phyloP scores from a whole-genome alignment of 2,113 vertebrate species.

The Tricholaema leucomelas region DNA sequence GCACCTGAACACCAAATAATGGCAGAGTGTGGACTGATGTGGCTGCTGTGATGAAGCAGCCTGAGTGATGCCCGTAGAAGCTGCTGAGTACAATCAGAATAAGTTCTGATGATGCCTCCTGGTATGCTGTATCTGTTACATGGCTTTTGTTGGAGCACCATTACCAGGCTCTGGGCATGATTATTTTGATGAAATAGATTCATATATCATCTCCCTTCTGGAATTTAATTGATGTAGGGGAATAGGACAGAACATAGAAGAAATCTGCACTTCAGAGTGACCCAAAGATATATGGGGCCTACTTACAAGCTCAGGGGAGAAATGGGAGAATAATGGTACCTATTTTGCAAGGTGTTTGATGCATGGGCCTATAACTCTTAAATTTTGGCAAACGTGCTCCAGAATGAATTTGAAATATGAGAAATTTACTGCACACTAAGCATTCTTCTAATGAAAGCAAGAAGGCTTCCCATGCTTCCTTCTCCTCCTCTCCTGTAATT shows the following conservation, averaged over 20 bases:
- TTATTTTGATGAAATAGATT: conserved; percentile 47
- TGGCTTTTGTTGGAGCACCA: not conserved
- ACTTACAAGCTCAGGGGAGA: conserved; percentile 23
- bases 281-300: conserved; percentile 35
- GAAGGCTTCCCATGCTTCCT: not conserved
- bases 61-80: not conserved
- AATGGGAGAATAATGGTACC: conserved; percentile 15
- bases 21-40: not conserved
- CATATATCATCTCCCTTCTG: not conserved
- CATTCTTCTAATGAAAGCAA: not conserved
- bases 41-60: not conserved
- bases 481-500: not conserved
- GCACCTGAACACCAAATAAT: not conserved
- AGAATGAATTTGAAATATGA: conserved; percentile 47
- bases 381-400: not conserved
- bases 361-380: conserved; percentile 30
- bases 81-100: not conserved
- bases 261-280: not conserved
- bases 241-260: not conserved
- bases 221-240: not conserved
- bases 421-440: conserved; percentile 31
- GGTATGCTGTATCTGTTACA: not conserved
- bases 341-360: conserved; percentile 45
- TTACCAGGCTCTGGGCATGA: not conserved
- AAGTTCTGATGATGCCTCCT: not conserved